Evolutionary conservation across 2,113 vertebrate species (phyloP).

Genomic region (Podarcis muralis): DNA sequence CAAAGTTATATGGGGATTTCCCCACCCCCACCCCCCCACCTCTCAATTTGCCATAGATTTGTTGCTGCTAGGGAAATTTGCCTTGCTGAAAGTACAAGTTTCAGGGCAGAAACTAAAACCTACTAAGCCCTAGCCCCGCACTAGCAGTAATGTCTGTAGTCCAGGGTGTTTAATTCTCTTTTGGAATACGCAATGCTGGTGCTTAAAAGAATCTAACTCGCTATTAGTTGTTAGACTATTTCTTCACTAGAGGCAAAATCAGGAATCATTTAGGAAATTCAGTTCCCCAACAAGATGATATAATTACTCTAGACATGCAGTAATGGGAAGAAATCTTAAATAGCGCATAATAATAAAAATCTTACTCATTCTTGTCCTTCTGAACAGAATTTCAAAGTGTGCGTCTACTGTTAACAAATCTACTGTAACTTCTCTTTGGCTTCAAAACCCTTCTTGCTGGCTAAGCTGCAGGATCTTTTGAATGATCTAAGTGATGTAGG

Average conservation of each 20-base stretch:
- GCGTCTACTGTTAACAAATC: slow-evolving; percentile 20
- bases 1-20: neutral
- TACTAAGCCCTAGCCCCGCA: neutral
- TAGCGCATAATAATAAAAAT: neutral
- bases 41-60: neutral
- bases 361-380: neutral
- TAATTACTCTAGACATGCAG: slow-evolving; percentile 38
- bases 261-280: slow-evolving; percentile 12
- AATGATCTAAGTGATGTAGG: slow-evolving; percentile 31
- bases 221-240: neutral
- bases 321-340: slow-evolving; percentile 18
- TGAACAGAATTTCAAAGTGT: slow-evolving; percentile 5
- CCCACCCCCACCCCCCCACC: no score
- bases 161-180: neutral
- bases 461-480: neutral
- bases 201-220: neutral
- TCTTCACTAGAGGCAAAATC: neutral
- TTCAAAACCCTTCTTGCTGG: slow-evolving; percentile 13
- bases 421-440: slow-evolving; percentile 29
- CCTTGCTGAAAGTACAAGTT: neutral
- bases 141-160: no score
- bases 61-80: no score
- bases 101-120: neutral
- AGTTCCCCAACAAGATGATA: neutral
- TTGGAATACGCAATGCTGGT: neutral